phyloP scores from a whole-genome alignment of 2,888 invertebrate genomes.

The Epinotia bilunana region DNA sequence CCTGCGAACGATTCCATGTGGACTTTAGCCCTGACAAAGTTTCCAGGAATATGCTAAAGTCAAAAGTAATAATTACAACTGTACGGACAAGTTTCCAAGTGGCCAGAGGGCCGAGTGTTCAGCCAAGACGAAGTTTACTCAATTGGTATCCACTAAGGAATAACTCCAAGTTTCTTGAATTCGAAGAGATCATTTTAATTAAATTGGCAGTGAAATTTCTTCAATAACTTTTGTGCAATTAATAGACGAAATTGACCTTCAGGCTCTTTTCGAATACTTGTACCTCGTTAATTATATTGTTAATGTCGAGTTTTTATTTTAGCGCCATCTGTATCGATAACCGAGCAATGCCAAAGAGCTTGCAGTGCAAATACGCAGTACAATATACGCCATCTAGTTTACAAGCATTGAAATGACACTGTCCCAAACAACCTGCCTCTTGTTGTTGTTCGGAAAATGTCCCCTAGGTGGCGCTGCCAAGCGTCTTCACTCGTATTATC shows the following conservation, averaged over 20 bases:
- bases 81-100: conserved; percentile 48
- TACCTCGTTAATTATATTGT: conserved; percentile 7
- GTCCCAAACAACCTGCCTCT: background rate
- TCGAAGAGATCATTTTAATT: conserved; percentile 68
- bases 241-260: conserved; percentile 44
- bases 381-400: conserved; percentile 8
- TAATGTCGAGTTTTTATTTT: background rate
- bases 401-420: background rate
- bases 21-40: conserved; percentile 42
- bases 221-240: conserved; percentile 57
- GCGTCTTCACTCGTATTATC: background rate
- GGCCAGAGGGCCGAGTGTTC: conserved; percentile 47
- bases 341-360: background rate
- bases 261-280: conserved; percentile 33
- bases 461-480: conserved; percentile 15
- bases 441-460: conserved; percentile 2
- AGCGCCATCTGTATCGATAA: conserved; percentile 12
- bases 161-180: conserved; percentile 58
- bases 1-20: conserved; percentile 43
- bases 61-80: conserved; percentile 57
- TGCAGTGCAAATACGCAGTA: background rate
- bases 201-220: conserved; percentile 62
- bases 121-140: conserved; percentile 58
- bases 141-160: conserved; percentile 63
- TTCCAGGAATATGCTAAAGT: conserved; percentile 44